phyloP scores from a whole-genome alignment of 2,888 invertebrate species.

The Rosalia funebris region DNA sequence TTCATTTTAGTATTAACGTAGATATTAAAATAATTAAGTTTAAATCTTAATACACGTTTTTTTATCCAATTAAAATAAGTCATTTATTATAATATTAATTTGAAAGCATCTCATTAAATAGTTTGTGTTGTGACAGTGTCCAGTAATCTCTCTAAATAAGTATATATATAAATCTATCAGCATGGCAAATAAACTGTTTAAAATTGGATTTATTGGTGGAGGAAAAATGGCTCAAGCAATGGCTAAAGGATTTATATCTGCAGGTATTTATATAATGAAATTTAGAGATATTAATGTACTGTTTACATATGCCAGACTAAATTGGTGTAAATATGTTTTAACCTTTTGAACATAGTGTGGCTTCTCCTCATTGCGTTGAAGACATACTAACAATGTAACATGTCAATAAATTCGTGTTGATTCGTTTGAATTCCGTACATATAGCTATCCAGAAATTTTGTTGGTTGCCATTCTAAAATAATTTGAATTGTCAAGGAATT shows the following conservation, averaged over 20 bases:
- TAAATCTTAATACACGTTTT: constrained; percentile 5
- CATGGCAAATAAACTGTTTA: constrained; percentile 67
- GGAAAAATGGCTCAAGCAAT: constrained; percentile 93
- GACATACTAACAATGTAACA: too few relatives aligned
- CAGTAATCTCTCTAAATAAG: constrained; percentile 1
- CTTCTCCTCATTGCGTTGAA: too few relatives aligned
- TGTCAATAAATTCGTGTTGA: too few relatives aligned
- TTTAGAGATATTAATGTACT: constrained; percentile 10
- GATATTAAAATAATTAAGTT: constrained; percentile 1
- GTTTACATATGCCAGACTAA: not conserved
- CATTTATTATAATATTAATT: constrained; percentile 1
- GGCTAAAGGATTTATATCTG: constrained; percentile 87
- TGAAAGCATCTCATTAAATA: constrained; percentile 1
- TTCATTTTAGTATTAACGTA: too few relatives aligned
- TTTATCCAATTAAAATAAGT: constrained; percentile 9
- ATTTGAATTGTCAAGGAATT: too few relatives aligned
- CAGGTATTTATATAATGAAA: constrained; percentile 71
- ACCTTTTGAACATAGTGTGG: too few relatives aligned
- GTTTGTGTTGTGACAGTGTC: not conserved
- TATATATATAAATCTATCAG: too few relatives aligned
- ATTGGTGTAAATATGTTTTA: too few relatives aligned
- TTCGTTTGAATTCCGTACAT: too few relatives aligned
- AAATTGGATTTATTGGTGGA: constrained; percentile 91
- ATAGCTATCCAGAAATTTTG: too few relatives aligned
- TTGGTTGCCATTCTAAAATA: too few relatives aligned